These are phyloP conservation scores for Halcyon leucocephala DNA, from an alignment of 2,797 vertebrate species.

Conservation along the genomic window DNA sequence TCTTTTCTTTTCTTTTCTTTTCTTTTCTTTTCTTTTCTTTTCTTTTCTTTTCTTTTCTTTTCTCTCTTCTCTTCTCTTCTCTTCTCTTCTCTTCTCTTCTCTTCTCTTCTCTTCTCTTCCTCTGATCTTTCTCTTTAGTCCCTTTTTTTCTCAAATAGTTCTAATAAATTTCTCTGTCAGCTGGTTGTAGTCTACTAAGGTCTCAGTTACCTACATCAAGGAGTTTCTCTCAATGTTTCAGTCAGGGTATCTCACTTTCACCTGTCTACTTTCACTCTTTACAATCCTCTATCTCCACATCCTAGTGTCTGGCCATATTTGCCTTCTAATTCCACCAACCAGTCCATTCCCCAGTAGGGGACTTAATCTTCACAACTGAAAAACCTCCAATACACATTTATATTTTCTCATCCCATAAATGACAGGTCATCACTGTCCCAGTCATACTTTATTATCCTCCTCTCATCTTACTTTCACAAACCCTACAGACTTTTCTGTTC, in stretches of 20 bases:
- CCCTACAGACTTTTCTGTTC: neutral
- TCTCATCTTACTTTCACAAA: neutral
- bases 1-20: too few relatives aligned
- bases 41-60: too few relatives aligned
- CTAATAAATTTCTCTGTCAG: neutral
- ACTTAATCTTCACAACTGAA: neutral
- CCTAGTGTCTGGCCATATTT: neutral
- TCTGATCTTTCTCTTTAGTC: too few relatives aligned
- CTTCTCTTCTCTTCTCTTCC: too few relatives aligned
- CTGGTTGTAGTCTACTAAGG: neutral
- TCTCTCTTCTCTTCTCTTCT: too few relatives aligned
- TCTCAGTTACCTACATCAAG: neutral
- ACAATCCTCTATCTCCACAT: neutral
- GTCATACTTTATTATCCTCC: neutral
- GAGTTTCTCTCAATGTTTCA: neutral
- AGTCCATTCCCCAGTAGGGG: fast-evolving
- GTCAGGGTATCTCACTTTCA: neutral
- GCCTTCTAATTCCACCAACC: neutral
- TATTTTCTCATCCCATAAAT: neutral
- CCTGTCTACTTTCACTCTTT: neutral
- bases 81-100: too few relatives aligned
- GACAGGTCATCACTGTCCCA: neutral
- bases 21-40: too few relatives aligned
- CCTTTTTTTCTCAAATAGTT: neutral
- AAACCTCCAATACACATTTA: neutral